Conservation (phyloP, 37 sponge, comb jelly and placozoan species). For the Chondrosia reniformis region DNA sequence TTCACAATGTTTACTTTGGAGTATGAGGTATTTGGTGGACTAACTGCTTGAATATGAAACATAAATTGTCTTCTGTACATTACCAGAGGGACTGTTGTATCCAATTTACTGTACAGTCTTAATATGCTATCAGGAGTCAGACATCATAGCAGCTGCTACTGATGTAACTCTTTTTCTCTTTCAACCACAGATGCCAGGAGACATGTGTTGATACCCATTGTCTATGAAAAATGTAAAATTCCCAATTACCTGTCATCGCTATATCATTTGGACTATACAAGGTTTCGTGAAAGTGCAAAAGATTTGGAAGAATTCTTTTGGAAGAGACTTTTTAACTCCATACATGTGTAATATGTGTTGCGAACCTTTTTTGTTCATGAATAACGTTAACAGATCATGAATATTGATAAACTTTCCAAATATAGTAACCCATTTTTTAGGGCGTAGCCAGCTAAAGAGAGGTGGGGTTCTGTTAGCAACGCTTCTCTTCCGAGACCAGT, state of each 20-base stretch:
- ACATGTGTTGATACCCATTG: conserved; percentile 56
- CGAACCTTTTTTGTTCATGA: neutral
- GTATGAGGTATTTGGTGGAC: too few species aligned
- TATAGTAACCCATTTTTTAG: conserved; percentile 16
- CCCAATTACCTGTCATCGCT: conserved; percentile 49
- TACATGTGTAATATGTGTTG: neutral
- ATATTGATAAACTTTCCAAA: neutral
- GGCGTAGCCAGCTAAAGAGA: too few species aligned
- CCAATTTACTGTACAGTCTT: too few species aligned
- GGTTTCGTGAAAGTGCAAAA: conserved; percentile 19
- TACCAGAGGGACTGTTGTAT: too few species aligned
- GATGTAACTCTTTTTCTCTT: too few species aligned
- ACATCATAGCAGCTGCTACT: too few species aligned
- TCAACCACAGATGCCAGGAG: conserved; percentile 40
- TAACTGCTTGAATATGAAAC: too few species aligned
- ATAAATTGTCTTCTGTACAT: too few species aligned
- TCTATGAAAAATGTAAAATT: conserved; percentile 53
- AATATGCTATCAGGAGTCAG: too few species aligned
- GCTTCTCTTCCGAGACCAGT: too few species aligned
- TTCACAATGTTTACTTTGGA: too few species aligned
- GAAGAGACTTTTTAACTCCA: conserved; percentile 40
- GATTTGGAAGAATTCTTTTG: conserved; percentile 56
- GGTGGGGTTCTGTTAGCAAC: too few species aligned
- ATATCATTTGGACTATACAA: conserved; percentile 50
- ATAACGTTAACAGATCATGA: neutral